phyloP scores from a whole-genome alignment of 2,113 vertebrate species.

The Eulacestoma nigropectus region DNA sequence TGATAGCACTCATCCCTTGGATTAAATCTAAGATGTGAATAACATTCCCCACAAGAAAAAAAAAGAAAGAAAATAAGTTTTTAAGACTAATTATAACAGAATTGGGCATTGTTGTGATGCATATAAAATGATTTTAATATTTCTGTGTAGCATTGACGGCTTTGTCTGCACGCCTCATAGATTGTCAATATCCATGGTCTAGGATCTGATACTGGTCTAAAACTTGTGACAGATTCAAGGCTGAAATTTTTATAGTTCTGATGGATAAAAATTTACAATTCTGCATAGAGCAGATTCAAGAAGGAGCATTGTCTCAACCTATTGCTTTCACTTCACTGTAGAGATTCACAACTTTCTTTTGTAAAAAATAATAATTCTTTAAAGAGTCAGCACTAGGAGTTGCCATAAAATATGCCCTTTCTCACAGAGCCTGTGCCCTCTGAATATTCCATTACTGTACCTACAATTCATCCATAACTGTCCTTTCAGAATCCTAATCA shows the following conservation, averaged over 20 bases:
- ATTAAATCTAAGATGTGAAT: neutral
- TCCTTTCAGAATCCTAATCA: constrained; percentile 29
- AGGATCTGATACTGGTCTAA: neutral
- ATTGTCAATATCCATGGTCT: neutral
- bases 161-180: neutral
- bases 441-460: constrained; percentile 13
- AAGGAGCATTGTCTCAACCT: neutral
- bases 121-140: neutral
- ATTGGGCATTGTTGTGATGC: neutral
- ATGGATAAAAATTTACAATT: neutral
- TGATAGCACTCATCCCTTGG: neutral
- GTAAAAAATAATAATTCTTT: neutral
- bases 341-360: neutral
- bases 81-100: neutral
- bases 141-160: fast-evolving
- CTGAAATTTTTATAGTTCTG: neutral
- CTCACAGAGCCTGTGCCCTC: neutral
- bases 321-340: neutral
- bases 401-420: neutral
- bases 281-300: neutral
- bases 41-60: neutral
- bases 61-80: neutral
- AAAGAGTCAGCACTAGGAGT: neutral
- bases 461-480: constrained; percentile 1
- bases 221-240: neutral